These are phyloP conservation scores for Phalanger gymnotis DNA, from an alignment of 2,797 vertebrate genomes.

Conservation along the genomic window DNA sequence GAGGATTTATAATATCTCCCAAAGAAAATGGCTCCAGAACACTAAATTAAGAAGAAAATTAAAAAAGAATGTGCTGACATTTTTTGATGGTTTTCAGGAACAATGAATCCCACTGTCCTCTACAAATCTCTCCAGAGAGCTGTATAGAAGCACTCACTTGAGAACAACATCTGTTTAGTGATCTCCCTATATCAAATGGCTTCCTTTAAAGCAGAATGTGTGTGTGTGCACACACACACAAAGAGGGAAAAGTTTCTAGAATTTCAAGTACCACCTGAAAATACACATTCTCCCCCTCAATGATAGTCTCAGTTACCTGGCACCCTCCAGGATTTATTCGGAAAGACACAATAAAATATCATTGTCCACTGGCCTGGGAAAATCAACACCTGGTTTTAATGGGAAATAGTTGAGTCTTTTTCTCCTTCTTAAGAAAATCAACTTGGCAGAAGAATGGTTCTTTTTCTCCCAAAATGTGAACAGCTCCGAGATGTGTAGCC, in stretches of 20 bases:
- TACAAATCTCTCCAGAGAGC: constrained; percentile 31
- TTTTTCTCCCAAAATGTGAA: constrained; percentile 50
- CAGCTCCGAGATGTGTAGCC: constrained; percentile 33
- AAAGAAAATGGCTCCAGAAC: constrained; percentile 36
- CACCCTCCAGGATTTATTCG: constrained; percentile 30
- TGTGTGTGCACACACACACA: fast-evolving
- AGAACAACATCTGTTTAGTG: constrained; percentile 27
- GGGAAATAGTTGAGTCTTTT: constrained; percentile 56
- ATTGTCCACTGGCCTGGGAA: constrained; percentile 49
- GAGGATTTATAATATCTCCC: constrained; percentile 10
- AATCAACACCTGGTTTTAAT: constrained; percentile 45
- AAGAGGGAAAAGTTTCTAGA: constrained; percentile 9
- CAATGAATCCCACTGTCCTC: constrained; percentile 32
- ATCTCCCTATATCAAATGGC: constrained; percentile 9
- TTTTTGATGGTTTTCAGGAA: constrained; percentile 43
- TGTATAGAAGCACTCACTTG: constrained; percentile 9
- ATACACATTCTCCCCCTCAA: constrained; percentile 47
- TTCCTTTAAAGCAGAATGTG: constrained; percentile 17
- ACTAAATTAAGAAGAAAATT: constrained; percentile 44
- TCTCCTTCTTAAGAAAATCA: constrained; percentile 66
- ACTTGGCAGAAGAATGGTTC: constrained; percentile 57
- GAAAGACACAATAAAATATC: constrained; percentile 1
- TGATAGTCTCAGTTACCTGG: constrained; percentile 28
- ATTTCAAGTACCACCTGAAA: constrained; percentile 61
- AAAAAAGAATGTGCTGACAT: neutral